phyloP scores from a whole-genome alignment of 2,888 invertebrate species.

The Drosophila vallismaia region DNA sequence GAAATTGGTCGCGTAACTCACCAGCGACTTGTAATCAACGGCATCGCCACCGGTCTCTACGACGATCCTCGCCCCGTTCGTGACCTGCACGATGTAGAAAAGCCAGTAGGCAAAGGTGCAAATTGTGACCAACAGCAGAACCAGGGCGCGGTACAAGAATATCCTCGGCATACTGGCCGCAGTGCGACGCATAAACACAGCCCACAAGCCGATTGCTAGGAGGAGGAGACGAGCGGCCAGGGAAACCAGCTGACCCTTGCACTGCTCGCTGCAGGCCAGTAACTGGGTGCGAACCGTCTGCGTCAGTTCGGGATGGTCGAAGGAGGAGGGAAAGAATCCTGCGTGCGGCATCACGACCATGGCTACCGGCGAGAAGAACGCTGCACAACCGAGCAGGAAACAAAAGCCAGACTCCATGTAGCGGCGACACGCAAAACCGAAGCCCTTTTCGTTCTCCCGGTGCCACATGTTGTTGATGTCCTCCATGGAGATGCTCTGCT shows the following conservation, averaged over 20 bases:
- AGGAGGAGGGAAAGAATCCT: slow-evolving; percentile 91
- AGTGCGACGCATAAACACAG: slow-evolving; percentile 93
- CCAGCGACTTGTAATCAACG: slow-evolving; percentile 93
- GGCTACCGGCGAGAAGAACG: slow-evolving; percentile 95
- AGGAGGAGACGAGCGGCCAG: slow-evolving; percentile 95
- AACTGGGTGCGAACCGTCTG: slow-evolving; percentile 88
- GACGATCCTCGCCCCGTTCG: slow-evolving; percentile 91
- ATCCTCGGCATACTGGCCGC: slow-evolving; percentile 95
- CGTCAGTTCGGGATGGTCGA: slow-evolving; percentile 87
- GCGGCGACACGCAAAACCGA: slow-evolving; percentile 90
- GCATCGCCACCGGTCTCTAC: slow-evolving; percentile 90
- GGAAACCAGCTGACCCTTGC: slow-evolving; percentile 96
- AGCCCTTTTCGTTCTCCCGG: slow-evolving; percentile 89
- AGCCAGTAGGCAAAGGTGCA: slow-evolving; percentile 99
- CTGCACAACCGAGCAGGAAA: slow-evolving; percentile 90
- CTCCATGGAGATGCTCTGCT: slow-evolving; percentile 96
- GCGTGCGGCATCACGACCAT: slow-evolving; percentile 98
- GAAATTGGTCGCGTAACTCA: slow-evolving; percentile 96
- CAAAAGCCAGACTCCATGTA: slow-evolving; percentile 93
- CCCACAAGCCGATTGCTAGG: slow-evolving; percentile 95
- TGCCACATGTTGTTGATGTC: slow-evolving; percentile 95
- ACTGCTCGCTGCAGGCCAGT: slow-evolving; percentile 95
- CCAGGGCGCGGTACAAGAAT: slow-evolving; percentile 94
- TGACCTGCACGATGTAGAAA: slow-evolving; percentile 96
- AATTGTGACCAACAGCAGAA: slow-evolving; percentile 94